Conservation (phyloP, 2,888 invertebrate genomes). For the Standfussiana lucernea region DNA sequence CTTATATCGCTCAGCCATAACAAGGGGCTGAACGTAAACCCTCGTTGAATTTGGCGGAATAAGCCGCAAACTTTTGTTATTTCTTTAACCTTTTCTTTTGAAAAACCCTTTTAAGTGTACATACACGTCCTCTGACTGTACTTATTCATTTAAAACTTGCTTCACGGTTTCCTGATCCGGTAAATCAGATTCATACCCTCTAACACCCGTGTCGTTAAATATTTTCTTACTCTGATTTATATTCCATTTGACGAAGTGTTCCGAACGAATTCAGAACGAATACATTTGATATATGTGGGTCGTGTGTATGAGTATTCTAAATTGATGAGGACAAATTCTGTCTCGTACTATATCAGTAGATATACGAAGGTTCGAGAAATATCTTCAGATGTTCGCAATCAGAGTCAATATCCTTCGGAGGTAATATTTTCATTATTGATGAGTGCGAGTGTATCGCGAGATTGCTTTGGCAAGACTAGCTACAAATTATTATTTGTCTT, state of each 20-base stretch:
- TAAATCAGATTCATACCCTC: conserved; percentile 58
- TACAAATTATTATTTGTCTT: conserved; percentile 59
- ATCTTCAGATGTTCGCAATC: conserved; percentile 66
- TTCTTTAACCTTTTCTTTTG: conserved; percentile 71
- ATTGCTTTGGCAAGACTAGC: conserved; percentile 53
- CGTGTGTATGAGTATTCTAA: conserved; percentile 58
- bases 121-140: conserved; percentile 61
- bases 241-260: conserved; percentile 63
- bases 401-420: conserved; percentile 63
- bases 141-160: conserved; percentile 63
- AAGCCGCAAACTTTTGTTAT: conserved; percentile 75
- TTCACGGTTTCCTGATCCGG: conserved; percentile 58
- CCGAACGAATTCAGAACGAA: conserved; percentile 56
- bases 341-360: conserved; percentile 57
- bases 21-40: conserved; percentile 64
- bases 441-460: conserved; percentile 54
- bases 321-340: conserved; percentile 65
- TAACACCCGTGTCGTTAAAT: conserved; percentile 62
- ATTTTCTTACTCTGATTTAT: conserved; percentile 65
- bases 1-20: conserved; percentile 66
- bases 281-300: conserved; percentile 60
- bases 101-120: conserved; percentile 71
- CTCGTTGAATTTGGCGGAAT: conserved; percentile 73
- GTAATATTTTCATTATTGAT: conserved; percentile 67
- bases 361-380: conserved; percentile 56